A percentile compares a stretch with the other conserved stretches of the same genome.
phyloP scores from a whole-genome alignment of 2,888 invertebrate genomes.

The Sepioteuthis lessoniana region DNA sequence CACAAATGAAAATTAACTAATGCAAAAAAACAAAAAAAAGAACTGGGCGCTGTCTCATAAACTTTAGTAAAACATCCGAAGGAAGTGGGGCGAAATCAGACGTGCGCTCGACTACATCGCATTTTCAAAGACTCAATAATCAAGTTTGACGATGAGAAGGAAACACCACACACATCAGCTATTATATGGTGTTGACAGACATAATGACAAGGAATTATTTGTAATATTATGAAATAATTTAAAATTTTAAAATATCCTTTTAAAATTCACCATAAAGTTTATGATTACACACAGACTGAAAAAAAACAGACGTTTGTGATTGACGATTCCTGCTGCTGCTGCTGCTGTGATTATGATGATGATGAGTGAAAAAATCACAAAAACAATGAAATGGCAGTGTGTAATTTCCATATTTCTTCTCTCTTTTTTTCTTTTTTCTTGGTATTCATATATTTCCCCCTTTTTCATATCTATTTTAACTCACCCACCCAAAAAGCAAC shows the following conservation, averaged over 20 bases:
- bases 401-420: not conserved
- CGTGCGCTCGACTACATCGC: not conserved
- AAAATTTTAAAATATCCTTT: not conserved
- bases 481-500: not conserved
- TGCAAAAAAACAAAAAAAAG: too few relatives aligned
- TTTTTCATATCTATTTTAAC: conserved; percentile 34
- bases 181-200: not conserved
- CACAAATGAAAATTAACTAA: not conserved
- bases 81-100: not conserved
- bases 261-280: not conserved
- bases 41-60: too few relatives aligned
- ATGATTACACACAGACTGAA: not conserved
- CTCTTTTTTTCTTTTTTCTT: not conserved
- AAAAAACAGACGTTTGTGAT: not conserved
- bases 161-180: not conserved
- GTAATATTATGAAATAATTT: not conserved
- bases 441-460: not conserved
- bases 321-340: not conserved
- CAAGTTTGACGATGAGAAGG: not conserved
- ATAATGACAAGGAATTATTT: not conserved
- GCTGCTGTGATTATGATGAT: not conserved
- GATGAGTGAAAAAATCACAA: not conserved
- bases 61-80: too few relatives aligned
- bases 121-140: not conserved
- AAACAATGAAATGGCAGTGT: not conserved